Evolutionary conservation across 1,140 invertebrate genomes (phyloP).

Genomic region (Orussus abietinus): DNA sequence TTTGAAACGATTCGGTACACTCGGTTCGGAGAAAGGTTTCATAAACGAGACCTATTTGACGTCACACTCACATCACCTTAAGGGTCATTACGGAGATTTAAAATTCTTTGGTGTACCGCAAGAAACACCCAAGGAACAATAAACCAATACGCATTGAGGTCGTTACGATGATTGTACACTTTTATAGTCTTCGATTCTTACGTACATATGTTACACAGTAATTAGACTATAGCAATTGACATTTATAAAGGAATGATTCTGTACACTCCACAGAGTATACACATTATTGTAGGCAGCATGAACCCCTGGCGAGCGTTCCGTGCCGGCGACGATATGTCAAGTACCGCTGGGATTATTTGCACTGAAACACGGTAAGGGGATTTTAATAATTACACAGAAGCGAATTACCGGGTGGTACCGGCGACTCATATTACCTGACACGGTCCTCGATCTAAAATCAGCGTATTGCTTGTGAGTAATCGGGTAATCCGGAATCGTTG

Average conservation of each 20-base stretch:
- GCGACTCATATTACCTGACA: conserved; percentile 53
- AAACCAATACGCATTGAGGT: no score
- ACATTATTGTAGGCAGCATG: conserved; percentile 31
- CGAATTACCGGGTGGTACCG: conserved; percentile 3
- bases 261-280: conserved; percentile 36
- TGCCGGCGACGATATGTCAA: conserved; percentile 33
- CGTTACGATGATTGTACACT: neutral
- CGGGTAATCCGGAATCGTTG: conserved; percentile 68
- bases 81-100: no score
- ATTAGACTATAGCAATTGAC: conserved; percentile 50
- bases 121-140: no score
- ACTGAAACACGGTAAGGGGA: conserved; percentile 30
- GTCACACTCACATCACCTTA: no score
- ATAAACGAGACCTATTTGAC: no score
- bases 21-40: no score
- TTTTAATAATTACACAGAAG: neutral
- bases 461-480: conserved; percentile 62
- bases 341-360: conserved; percentile 35
- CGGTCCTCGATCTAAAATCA: conserved; percentile 63
- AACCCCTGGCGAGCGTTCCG: conserved; percentile 31
- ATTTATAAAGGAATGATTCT: conserved; percentile 46
- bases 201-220: conserved; percentile 29
- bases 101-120: no score
- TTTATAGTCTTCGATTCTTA: conserved; percentile 26
- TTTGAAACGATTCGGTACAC: no score